These are phyloP conservation scores for Calycopis cecrops DNA, from an alignment of 1,140 invertebrate species.

Conservation along the genomic window DNA sequence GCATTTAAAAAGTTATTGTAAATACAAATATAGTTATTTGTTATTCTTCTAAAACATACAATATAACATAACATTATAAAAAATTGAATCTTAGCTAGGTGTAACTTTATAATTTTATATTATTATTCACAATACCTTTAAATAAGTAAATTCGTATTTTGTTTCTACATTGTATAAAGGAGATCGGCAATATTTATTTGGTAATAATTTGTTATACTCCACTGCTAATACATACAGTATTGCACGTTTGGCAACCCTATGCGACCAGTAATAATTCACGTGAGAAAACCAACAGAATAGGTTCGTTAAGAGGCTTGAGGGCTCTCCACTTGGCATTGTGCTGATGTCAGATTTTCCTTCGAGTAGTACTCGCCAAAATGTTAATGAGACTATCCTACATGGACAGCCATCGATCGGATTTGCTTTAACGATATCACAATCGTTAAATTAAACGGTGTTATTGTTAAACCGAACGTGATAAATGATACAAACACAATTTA, in stretches of 20 bases:
- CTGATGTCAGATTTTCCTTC: constrained; percentile 43
- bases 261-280: constrained; percentile 46
- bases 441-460: constrained; percentile 19
- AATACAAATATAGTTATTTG: no score
- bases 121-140: no score
- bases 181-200: background rate
- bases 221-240: no score
- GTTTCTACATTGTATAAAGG: background rate
- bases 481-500: background rate
- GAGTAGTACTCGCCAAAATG: constrained; percentile 50
- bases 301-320: constrained; percentile 63
- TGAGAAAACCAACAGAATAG: constrained; percentile 68
- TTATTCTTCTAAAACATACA: no score
- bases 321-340: constrained; percentile 54
- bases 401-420: constrained; percentile 36
- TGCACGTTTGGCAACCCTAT: constrained; percentile 24
- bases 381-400: constrained; percentile 50
- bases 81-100: no score
- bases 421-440: constrained; percentile 27
- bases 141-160: no score
- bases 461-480: constrained; percentile 1
- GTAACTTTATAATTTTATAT: no score
- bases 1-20: no score
- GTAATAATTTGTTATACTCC: background rate
- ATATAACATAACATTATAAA: no score